Percentiles rank a stretch among this genome's conserved stretches.
These are phyloP conservation scores for Ceratoteleas bidentatus DNA, from an alignment of 1,140 invertebrate genomes.

Conservation along the genomic window DNA sequence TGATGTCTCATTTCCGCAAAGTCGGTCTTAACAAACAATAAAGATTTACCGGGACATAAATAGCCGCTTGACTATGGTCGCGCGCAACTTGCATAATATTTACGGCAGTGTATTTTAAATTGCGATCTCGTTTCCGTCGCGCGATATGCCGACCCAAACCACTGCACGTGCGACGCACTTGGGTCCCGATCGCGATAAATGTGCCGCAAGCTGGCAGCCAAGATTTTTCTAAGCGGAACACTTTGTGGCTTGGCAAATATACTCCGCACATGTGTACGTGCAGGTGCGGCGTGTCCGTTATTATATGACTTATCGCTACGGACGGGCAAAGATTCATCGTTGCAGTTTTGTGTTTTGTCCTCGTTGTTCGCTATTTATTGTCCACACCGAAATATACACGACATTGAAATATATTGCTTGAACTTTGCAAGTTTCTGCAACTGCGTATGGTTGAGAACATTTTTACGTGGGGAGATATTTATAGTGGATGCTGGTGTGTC, in stretches of 20 bases:
- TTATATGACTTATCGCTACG: slow-evolving; percentile 61
- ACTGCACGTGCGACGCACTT: slow-evolving; percentile 63
- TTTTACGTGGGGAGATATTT: no score
- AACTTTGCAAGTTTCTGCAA: slow-evolving; percentile 9
- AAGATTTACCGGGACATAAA: no score
- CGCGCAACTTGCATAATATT: slow-evolving; percentile 49
- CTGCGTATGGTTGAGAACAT: neutral
- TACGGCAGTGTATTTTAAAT: slow-evolving; percentile 57
- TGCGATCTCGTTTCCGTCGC: slow-evolving; percentile 46
- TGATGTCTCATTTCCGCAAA: no score
- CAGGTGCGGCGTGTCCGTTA: slow-evolving; percentile 64
- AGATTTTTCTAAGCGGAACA: slow-evolving; percentile 67
- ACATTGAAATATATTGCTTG: slow-evolving; percentile 24
- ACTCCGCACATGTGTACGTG: slow-evolving; percentile 60
- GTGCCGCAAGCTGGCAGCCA: slow-evolving; percentile 59
- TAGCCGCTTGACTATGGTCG: no score
- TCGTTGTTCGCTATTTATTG: slow-evolving; percentile 46
- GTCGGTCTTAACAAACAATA: no score
- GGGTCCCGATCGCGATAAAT: slow-evolving; percentile 63
- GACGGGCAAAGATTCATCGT: slow-evolving; percentile 58
- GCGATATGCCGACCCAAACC: slow-evolving; percentile 65
- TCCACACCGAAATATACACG: slow-evolving; percentile 29
- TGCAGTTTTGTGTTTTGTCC: slow-evolving; percentile 52
- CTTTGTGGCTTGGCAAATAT: slow-evolving; percentile 66
- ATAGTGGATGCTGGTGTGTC: no score